Evolutionary conservation across 2,797 vertebrate genomes (phyloP).

Genomic region (Numenius phaeopus): DNA sequence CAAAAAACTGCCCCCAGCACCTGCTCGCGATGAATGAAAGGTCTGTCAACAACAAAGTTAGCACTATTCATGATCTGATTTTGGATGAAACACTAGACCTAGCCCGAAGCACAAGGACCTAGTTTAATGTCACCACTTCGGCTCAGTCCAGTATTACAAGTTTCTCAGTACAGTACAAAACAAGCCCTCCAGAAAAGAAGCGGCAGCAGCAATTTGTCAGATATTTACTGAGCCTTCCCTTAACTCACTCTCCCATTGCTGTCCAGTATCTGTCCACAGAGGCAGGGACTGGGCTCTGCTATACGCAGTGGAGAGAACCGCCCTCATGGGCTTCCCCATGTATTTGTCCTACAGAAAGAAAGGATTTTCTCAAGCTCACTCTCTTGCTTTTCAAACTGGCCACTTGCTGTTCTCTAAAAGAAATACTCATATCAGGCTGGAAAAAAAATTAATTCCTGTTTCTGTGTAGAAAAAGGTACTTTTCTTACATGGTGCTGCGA

Average conservation of each 20-base stretch:
- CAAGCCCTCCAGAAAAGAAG: slow-evolving; percentile 46
- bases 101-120: background rate
- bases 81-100: background rate
- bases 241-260: background rate
- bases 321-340: accelerated
- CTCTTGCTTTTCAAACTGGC: background rate
- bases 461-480: background rate
- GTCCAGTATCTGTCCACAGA: background rate
- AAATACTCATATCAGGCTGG: background rate
- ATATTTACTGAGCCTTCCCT: slow-evolving; percentile 18
- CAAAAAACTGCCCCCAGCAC: slow-evolving; percentile 5
- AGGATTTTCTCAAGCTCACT: background rate
- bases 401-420: background rate
- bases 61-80: background rate
- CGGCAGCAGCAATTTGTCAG: slow-evolving; percentile 44
- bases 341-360: background rate
- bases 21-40: background rate
- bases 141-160: background rate
- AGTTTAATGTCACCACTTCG: slow-evolving; percentile 24
- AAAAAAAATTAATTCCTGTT: background rate
- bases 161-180: background rate
- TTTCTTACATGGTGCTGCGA: background rate
- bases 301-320: accelerated
- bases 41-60: background rate
- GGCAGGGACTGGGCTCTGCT: background rate